Evolutionary conservation across 2,113 vertebrate genomes (phyloP).

Genomic region (Vulpes vulpes): DNA sequence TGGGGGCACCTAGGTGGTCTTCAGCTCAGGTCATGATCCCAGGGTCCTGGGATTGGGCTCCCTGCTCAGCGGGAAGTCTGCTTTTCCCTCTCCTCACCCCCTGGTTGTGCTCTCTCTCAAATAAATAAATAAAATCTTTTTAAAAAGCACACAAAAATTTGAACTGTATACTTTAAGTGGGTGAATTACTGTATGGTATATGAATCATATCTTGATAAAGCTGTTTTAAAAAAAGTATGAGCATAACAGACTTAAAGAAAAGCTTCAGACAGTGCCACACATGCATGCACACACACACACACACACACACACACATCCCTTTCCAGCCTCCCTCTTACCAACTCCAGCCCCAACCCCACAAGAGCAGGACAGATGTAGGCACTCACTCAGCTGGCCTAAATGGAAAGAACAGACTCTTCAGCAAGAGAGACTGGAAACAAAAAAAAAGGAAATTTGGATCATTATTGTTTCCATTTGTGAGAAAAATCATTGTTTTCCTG

Average conservation of each 20-base stretch:
- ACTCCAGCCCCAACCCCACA: not conserved
- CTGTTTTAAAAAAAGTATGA: not conserved
- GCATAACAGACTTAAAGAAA: slow-evolving; percentile 19
- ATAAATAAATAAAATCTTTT: too few relatives aligned
- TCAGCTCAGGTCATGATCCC: too few relatives aligned
- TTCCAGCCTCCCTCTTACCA: not conserved
- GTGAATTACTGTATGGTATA: not conserved
- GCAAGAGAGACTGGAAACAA: not conserved
- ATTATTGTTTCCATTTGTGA: slow-evolving; percentile 38
- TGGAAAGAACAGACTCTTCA: slow-evolving; percentile 34
- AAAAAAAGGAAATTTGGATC: slow-evolving; percentile 31
- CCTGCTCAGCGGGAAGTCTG: too few relatives aligned
- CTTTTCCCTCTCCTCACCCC: too few relatives aligned
- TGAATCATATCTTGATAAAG: not conserved
- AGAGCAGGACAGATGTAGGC: not conserved
- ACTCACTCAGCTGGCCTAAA: not conserved
- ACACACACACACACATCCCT: not conserved
- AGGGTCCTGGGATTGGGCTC: too few relatives aligned
- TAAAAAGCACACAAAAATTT: not conserved
- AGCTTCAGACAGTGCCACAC: not conserved
- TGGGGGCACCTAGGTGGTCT: not conserved
- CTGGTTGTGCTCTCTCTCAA: too few relatives aligned
- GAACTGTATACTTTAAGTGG: slow-evolving; percentile 1
- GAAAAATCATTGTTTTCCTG: slow-evolving; percentile 52
- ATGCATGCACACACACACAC: not conserved